phyloP scores from a whole-genome alignment of 2,888 invertebrate species.

The Parnassius glacialis region DNA sequence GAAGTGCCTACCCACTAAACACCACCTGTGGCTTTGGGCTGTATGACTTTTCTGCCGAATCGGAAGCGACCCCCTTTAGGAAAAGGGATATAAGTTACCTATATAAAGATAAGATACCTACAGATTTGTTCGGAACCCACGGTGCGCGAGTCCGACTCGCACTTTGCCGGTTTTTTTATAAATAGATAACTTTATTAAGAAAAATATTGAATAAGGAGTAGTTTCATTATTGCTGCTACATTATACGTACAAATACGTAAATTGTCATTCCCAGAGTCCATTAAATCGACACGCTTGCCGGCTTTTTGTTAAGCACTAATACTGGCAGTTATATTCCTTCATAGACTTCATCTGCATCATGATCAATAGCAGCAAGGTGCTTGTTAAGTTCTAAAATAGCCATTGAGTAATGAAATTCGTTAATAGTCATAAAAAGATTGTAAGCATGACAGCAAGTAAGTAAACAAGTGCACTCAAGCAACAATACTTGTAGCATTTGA shows the following conservation, averaged over 20 bases:
- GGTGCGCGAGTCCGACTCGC: too few species aligned
- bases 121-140: too few species aligned
- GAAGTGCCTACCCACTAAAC: too few species aligned
- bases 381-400: background rate
- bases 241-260: background rate
- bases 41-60: too few species aligned
- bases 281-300: background rate
- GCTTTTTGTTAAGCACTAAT: background rate
- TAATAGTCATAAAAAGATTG: background rate
- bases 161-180: too few species aligned
- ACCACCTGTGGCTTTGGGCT: too few species aligned
- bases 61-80: too few species aligned
- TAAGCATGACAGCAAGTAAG: background rate
- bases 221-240: too few species aligned
- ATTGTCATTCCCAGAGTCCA: background rate
- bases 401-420: background rate
- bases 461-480: background rate
- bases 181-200: too few species aligned
- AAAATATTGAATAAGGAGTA: too few species aligned
- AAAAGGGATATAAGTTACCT: too few species aligned
- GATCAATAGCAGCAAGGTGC: background rate
- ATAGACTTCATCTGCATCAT: background rate
- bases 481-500: background rate
- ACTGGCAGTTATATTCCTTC: background rate
- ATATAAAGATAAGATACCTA: too few species aligned